These are phyloP conservation scores for Tachystola acroxantha DNA, from an alignment of 2,888 invertebrate species.

Conservation along the genomic window DNA sequence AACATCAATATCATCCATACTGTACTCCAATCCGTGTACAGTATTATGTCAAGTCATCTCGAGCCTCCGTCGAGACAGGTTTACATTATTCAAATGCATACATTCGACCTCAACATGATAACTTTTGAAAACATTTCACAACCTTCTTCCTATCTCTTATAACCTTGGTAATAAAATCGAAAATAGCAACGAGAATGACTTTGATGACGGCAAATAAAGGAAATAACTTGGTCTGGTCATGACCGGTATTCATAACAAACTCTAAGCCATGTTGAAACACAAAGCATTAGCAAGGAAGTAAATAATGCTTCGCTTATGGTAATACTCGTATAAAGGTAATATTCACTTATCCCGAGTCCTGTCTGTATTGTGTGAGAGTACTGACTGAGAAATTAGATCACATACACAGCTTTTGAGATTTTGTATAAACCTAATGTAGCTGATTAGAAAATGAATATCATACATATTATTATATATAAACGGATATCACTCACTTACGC, in stretches of 20 bases:
- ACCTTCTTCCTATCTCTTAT: conserved; percentile 15
- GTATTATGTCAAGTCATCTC: conserved; percentile 72
- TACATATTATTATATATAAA: too few relatives aligned
- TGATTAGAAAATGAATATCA: too few relatives aligned
- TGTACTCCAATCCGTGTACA: conserved; percentile 40
- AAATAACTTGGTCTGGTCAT: conserved; percentile 27
- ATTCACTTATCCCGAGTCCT: conserved; percentile 19
- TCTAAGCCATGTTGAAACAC: conserved; percentile 47
- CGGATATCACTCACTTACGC: too few relatives aligned
- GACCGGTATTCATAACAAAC: conserved; percentile 52
- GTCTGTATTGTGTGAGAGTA: background rate
- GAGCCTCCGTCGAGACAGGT: conserved; percentile 56
- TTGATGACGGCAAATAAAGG: conserved; percentile 11
- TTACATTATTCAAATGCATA: conserved; percentile 72
- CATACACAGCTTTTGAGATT: too few relatives aligned
- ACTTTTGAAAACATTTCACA: conserved; percentile 20
- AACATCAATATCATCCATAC: conserved; percentile 37
- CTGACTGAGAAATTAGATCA: background rate
- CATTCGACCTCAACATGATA: conserved; percentile 31
- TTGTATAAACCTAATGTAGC: too few relatives aligned
- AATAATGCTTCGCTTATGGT: conserved; percentile 45
- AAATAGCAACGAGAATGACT: conserved; percentile 15
- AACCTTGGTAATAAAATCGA: conserved; percentile 16
- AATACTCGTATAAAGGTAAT: too few relatives aligned
- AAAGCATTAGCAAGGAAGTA: conserved; percentile 41